Evolutionary conservation across 1,140 invertebrate genomes (phyloP), one percentile per base, ranked within the genome.

Genomic region (Aphaenogaster ashmeadi): DNA sequence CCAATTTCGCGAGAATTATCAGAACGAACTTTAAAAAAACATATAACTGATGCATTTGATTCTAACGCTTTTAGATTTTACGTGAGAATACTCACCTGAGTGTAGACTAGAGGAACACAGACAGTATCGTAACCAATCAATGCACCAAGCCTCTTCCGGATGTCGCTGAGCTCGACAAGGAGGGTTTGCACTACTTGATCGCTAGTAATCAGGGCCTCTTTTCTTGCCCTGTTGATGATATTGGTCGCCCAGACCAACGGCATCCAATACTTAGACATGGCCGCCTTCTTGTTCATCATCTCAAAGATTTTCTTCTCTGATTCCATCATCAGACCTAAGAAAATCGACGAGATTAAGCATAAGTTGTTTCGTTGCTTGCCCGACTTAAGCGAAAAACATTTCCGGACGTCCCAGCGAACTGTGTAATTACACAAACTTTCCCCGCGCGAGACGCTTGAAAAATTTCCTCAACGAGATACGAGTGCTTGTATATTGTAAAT

Each of bases 51-150:
- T 13, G 41, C 5, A 47, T 83, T 41, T 33, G 3, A 83, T 83
- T 11, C 7, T 6, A 60, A 60, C 4, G 15, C 4, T 36, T 15
- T 36, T 80, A 27, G 11, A 58, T 47, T 71, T 84, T 2, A 36
- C 41, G 18, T 62, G 41, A 56, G 18, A 44, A 41, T 81, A 69
- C 95, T 96, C 93, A 99, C 99, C 98, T 99, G 99, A 77, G 99
- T 99, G 95, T 99, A 99, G 81, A 99, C 99, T 41, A 99, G 97
- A 60, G 99, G 99, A 87, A 99, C 98, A 94, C 98, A 99, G 90
- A 99, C 98, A 92, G 98, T 99, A 96, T 99, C 99, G 94, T 99
- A 99, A 71, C 98, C 98, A 90, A 98, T 98, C 5, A 98, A 96
- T 69, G 97, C 97, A 83, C 98, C 98, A 85, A 98, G 95, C 91